Percentiles rank a stretch among this genome's conserved stretches.
Conservation (phyloP, 2,113 vertebrate species). For the Antidorcas marsupialis region DNA sequence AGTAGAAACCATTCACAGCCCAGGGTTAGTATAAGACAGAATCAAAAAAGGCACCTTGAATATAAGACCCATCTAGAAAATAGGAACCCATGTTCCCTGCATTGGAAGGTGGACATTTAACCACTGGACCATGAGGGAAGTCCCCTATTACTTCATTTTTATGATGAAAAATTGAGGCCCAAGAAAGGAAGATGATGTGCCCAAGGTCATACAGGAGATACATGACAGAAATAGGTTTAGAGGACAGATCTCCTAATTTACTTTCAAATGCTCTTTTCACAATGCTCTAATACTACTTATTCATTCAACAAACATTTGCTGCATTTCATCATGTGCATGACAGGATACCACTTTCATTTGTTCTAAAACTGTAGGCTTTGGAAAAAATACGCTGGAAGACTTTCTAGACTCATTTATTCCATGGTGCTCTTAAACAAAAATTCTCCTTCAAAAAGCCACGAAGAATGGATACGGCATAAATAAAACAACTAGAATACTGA, state of each 20-base stretch:
- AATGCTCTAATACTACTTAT: background rate
- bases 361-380: background rate
- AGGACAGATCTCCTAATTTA: background rate
- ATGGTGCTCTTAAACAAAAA: background rate
- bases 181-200: background rate
- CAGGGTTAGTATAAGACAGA: background rate
- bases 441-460: background rate
- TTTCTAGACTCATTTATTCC: background rate
- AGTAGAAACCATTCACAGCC: background rate
- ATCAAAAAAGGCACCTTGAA: background rate
- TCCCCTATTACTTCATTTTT: background rate
- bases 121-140: background rate
- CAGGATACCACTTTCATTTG: background rate
- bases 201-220: background rate
- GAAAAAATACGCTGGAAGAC: background rate
- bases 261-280: background rate
- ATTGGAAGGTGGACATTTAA: background rate
- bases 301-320: background rate
- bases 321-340: background rate
- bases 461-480: background rate
- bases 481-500: background rate
- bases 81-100: background rate
- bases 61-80: background rate
- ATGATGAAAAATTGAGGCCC: background rate
- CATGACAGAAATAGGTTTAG: background rate